phyloP scores from a whole-genome alignment of 1,140 invertebrate species.

The Olivierus martensii region DNA sequence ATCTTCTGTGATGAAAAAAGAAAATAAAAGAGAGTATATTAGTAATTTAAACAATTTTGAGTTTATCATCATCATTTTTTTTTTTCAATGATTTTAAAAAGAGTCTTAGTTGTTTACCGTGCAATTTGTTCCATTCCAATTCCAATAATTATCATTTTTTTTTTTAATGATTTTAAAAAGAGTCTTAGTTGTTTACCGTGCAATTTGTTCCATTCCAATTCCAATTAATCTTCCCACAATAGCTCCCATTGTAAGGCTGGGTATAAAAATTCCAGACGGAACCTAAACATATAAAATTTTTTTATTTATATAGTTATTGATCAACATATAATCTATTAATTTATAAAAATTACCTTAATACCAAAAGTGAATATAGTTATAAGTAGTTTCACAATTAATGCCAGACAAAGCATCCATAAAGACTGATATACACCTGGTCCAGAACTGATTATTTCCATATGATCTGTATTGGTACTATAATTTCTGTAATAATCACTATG shows the following conservation, averaged over 20 bases:
- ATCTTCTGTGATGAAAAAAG: too few relatives aligned
- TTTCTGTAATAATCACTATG: constrained; percentile 68
- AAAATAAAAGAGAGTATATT: too few relatives aligned
- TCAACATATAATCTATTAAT: too few relatives aligned
- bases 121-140: constrained; percentile 90
- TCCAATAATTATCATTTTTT: too few relatives aligned
- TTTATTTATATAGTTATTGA: too few relatives aligned
- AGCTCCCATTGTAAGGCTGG: constrained; percentile 71
- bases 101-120: too few relatives aligned
- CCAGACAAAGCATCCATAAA: constrained; percentile 72
- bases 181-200: too few relatives aligned
- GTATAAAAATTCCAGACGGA: constrained; percentile 78
- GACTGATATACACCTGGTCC: constrained; percentile 74
- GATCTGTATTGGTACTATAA: constrained; percentile 58
- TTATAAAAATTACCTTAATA: neutral
- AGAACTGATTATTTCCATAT: constrained; percentile 46
- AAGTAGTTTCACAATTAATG: constrained; percentile 4
- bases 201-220: constrained; percentile 87
- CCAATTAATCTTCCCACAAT: constrained; percentile 92
- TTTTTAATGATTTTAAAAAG: too few relatives aligned
- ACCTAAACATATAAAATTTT: too few relatives aligned
- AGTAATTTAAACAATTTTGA: too few relatives aligned
- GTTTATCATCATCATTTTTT: too few relatives aligned
- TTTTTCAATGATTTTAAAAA: too few relatives aligned
- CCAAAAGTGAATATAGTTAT: neutral